These are phyloP conservation scores for Hypercompe scribonia DNA, from an alignment of 2,888 invertebrate species.

Conservation along the genomic window DNA sequence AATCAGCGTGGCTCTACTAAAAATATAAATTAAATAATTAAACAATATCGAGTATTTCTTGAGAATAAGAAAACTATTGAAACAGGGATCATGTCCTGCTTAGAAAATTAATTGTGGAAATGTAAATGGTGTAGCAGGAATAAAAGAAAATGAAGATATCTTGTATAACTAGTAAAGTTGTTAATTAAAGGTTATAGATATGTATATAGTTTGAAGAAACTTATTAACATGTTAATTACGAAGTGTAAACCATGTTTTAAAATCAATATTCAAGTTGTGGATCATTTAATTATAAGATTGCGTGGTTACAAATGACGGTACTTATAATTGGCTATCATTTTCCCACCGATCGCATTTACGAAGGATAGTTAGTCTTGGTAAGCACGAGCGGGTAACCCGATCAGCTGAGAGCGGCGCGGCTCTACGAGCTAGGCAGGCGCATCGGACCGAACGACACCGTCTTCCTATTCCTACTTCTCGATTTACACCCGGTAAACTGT, in stretches of 20 bases:
- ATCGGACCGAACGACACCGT: slow-evolving; percentile 70
- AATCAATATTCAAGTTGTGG: neutral
- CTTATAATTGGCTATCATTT: slow-evolving; percentile 35
- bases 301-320: slow-evolving; percentile 1
- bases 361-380: slow-evolving; percentile 57
- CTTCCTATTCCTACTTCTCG: slow-evolving; percentile 83
- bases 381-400: slow-evolving; percentile 67
- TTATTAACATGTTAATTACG: neutral
- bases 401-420: slow-evolving; percentile 75
- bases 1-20: no score
- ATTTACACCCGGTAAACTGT: slow-evolving; percentile 75
- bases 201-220: neutral
- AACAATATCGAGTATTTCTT: neutral
- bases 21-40: no score
- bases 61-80: neutral
- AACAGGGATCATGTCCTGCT: neutral
- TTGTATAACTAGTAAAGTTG: neutral
- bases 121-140: neutral
- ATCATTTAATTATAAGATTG: slow-evolving; percentile 13
- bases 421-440: slow-evolving; percentile 58
- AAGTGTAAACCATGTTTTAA: neutral
- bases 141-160: neutral
- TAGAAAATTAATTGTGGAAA: neutral
- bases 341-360: slow-evolving; percentile 41
- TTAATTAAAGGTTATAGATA: neutral